Conservation (phyloP, 2,113 vertebrate species). For the Ammodytes dubius region DNA sequence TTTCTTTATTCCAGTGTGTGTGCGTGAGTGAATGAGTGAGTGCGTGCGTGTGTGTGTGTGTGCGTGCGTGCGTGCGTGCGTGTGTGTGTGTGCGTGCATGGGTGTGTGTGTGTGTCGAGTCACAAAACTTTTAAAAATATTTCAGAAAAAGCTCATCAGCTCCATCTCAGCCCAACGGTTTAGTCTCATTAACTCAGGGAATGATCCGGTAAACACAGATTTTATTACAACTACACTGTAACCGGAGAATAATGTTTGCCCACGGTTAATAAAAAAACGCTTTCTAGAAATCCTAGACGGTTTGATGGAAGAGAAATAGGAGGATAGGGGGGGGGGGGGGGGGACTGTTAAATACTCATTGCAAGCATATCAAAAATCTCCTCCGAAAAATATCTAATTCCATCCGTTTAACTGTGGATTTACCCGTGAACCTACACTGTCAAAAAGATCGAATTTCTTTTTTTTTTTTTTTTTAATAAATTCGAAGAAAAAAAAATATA, state of each 20-base stretch:
- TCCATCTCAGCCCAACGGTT: constrained; percentile 58
- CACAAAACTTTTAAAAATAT: constrained; percentile 35
- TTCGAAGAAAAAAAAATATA: not conserved
- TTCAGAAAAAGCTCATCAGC: constrained; percentile 47
- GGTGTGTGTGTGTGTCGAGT: not conserved
- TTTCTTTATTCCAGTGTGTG: constrained; percentile 24
- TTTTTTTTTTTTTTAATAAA: not conserved
- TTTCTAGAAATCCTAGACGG: constrained; percentile 59
- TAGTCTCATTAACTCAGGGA: constrained; percentile 71
- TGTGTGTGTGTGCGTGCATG: too few relatives aligned
- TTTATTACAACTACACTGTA: constrained; percentile 70
- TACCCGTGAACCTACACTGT: constrained; percentile 39
- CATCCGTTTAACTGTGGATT: constrained; percentile 60
- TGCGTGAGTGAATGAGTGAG: not conserved
- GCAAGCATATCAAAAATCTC: constrained; percentile 50
- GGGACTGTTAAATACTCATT: constrained; percentile 52
- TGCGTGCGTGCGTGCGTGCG: too few relatives aligned
- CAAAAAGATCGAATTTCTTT: constrained; percentile 25
- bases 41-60: too few relatives aligned
- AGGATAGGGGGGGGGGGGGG: constrained; percentile 7
- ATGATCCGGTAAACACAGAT: constrained; percentile 68
- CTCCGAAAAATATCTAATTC: constrained; percentile 46
- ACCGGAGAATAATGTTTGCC: constrained; percentile 73
- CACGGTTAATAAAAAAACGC: constrained; percentile 65
- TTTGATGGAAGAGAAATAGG: constrained; percentile 47